Conservation (phyloP, 1,140 invertebrate genomes). For the Meloidogyne chitwoodi region DNA sequence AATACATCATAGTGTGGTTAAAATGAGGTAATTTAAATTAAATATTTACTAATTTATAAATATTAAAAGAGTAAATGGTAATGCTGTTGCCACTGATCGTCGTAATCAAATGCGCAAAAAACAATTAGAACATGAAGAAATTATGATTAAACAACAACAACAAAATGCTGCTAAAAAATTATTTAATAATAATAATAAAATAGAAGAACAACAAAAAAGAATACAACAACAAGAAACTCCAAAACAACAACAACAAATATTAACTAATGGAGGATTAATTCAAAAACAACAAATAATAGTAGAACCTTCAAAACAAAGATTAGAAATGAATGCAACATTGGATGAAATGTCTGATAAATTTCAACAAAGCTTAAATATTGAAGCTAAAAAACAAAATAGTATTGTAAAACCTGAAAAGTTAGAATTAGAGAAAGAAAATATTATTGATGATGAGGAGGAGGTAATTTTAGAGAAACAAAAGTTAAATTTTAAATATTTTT, state of each 20-base stretch:
- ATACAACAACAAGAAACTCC: neutral
- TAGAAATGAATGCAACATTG: constrained; percentile 28
- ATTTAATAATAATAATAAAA: constrained; percentile 27
- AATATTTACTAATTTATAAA: neutral
- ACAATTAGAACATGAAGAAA: constrained; percentile 46
- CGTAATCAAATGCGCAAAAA: constrained; percentile 48
- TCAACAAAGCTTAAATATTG: constrained; percentile 12
- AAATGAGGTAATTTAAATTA: constrained; percentile 34
- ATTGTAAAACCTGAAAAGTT: neutral
- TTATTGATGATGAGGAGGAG: constrained; percentile 1
- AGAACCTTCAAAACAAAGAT: constrained; percentile 8
- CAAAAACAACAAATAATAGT: neutral
- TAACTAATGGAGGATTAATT: neutral
- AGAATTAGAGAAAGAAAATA: constrained; percentile 33
- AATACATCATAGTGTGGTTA: constrained; percentile 31
- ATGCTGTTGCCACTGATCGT: constrained; percentile 37
- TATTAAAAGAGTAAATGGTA: constrained; percentile 15
- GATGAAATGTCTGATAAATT: constrained; percentile 21
- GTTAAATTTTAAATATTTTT: constrained; percentile 3
- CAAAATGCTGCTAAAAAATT: constrained; percentile 29
- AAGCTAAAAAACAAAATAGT: neutral
- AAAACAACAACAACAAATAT: constrained; percentile 9
- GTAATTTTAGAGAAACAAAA: neutral
- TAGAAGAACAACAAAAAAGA: constrained; percentile 30
- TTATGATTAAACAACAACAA: constrained; percentile 27